A percentile compares a stretch with the other conserved stretches of the same genome.
These are phyloP conservation scores for Adrianichthys oophorus DNA, from an alignment of 2,797 vertebrate genomes.

Conservation along the genomic window DNA sequence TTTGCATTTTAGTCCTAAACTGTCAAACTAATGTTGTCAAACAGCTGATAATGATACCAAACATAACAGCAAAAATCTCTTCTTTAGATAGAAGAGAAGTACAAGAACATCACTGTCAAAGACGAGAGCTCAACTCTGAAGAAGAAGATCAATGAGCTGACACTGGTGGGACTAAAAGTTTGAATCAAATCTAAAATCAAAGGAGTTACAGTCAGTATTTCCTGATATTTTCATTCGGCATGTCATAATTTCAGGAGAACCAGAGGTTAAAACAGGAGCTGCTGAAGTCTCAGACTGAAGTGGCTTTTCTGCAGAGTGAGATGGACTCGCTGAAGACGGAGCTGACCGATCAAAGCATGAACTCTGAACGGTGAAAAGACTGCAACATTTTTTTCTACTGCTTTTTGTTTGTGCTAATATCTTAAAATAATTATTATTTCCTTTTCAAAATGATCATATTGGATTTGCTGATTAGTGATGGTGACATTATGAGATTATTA, in stretches of 20 bases:
- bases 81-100: slow-evolving; percentile 89
- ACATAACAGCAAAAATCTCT: slow-evolving; percentile 16
- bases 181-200: neutral
- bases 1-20: neutral
- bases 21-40: too few relatives aligned
- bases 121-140: slow-evolving; percentile 86
- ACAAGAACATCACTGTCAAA: slow-evolving; percentile 82
- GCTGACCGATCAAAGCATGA: slow-evolving; percentile 91
- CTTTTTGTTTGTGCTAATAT: neutral
- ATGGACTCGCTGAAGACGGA: slow-evolving; percentile 94
- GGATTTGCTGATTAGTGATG: too few relatives aligned
- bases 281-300: slow-evolving; percentile 90
- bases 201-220: neutral
- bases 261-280: slow-evolving; percentile 93
- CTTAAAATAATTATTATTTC: too few relatives aligned
- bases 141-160: slow-evolving; percentile 87
- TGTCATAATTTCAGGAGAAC: slow-evolving; percentile 82
- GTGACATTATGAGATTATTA: too few relatives aligned
- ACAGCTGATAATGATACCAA: neutral
- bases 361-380: slow-evolving; percentile 82
- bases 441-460: too few relatives aligned
- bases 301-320: slow-evolving; percentile 92
- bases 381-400: neutral
- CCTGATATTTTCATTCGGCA: neutral
- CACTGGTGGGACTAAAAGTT: slow-evolving; percentile 78